Evolutionary conservation across 1,140 invertebrate genomes (phyloP).

Genomic region (Cepaea nemoralis): DNA sequence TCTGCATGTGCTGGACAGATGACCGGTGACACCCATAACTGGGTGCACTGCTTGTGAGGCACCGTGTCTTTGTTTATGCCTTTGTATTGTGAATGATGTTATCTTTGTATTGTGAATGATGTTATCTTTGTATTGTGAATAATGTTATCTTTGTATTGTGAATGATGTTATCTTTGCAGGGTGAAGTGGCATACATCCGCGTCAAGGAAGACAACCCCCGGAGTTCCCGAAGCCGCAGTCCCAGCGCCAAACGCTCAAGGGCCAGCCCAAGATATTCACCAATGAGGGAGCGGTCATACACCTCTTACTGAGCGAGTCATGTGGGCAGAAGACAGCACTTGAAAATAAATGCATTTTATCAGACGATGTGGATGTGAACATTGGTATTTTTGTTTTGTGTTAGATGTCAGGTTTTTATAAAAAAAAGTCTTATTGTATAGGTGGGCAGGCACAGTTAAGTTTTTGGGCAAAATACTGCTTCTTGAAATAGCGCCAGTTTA

Average conservation of each 20-base stretch:
- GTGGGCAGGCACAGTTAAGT: too few species aligned
- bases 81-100: too few species aligned
- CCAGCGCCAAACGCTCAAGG: conserved; percentile 78
- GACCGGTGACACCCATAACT: too few species aligned
- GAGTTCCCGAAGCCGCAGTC: conserved; percentile 74
- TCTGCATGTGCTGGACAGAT: too few species aligned
- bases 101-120: too few species aligned
- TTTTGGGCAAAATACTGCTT: not conserved
- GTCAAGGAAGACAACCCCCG: conserved; percentile 92
- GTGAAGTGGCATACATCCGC: conserved; percentile 93
- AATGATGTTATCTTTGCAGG: conserved; percentile 81
- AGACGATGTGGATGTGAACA: not conserved
- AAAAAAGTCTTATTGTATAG: not conserved
- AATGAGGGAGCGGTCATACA: conserved; percentile 79
- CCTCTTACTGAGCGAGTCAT: conserved; percentile 14
- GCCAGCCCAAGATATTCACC: conserved; percentile 83
- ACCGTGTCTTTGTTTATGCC: too few species aligned
- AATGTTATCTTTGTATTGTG: too few species aligned
- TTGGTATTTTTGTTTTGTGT: not conserved
- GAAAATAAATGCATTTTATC: not conserved
- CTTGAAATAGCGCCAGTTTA: too few species aligned
- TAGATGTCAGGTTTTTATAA: not conserved
- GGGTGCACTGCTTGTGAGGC: too few species aligned
- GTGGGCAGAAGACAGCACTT: not conserved
- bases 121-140: too few species aligned